Percentiles rank a stretch among this genome's conserved stretches.
These are phyloP conservation scores for Zosterops borbonicus DNA, from an alignment of 2,113 vertebrate genomes.

Conservation along the genomic window DNA sequence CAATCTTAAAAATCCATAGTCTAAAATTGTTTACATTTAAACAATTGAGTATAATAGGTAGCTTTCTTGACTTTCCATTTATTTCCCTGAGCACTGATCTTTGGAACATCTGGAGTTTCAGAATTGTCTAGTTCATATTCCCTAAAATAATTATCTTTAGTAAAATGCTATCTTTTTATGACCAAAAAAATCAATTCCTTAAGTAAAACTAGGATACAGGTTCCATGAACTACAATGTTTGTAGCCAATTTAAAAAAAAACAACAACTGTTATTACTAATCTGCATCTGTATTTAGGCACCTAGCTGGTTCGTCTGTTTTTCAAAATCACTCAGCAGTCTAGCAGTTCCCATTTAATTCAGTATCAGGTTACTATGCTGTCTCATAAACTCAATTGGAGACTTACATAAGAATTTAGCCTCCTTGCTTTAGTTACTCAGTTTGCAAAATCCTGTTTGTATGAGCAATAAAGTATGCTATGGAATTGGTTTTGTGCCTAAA, in stretches of 20 bases:
- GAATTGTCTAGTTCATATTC: conserved; percentile 24
- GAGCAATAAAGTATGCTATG: background rate
- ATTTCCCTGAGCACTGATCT: conserved; percentile 67
- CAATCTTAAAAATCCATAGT: conserved; percentile 9
- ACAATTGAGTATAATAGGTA: conserved; percentile 26
- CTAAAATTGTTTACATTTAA: conserved; percentile 22
- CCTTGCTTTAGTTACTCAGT: background rate
- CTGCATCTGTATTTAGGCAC: conserved; percentile 20
- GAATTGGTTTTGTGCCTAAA: background rate
- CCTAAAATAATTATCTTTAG: conserved; percentile 32
- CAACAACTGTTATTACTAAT: background rate
- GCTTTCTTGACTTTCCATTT: conserved; percentile 7
- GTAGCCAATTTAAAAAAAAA: background rate
- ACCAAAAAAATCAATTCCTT: conserved; percentile 1
- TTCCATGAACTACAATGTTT: background rate
- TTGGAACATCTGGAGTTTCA: conserved; percentile 55
- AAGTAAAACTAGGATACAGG: conserved; percentile 11
- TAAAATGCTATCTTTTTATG: background rate
- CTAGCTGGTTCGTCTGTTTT: background rate
- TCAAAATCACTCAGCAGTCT: background rate
- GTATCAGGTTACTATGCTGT: background rate
- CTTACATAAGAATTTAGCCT: background rate
- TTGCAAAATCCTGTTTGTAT: background rate
- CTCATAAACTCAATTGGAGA: background rate
- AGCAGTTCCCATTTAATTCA: background rate